phyloP scores from a whole-genome alignment of 92 coral and sea anemone genomes.

The Zoanthus solanderi region DNA sequence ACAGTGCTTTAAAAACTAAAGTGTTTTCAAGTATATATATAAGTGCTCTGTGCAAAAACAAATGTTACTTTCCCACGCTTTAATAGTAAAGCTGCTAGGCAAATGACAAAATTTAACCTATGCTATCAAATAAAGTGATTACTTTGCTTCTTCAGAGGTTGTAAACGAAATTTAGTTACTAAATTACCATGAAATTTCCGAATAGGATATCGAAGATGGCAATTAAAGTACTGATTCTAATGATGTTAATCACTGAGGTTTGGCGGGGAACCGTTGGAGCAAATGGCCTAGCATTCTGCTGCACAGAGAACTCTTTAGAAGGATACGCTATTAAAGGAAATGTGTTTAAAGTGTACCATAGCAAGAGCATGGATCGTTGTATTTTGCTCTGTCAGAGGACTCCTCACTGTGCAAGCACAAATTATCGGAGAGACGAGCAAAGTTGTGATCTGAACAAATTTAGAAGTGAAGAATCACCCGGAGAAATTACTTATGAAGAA shows the following conservation, averaged over 20 bases:
- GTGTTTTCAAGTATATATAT: background rate
- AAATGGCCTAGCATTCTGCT: background rate
- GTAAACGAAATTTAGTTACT: too few species aligned
- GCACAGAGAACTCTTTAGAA: background rate
- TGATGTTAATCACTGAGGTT: background rate
- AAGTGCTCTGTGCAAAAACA: background rate
- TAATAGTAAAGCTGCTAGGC: background rate
- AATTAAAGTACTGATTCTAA: background rate
- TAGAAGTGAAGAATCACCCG: slow-evolving; percentile 31
- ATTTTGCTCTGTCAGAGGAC: slow-evolving; percentile 17
- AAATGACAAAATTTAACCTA: background rate
- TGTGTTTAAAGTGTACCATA: slow-evolving; percentile 5
- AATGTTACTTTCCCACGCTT: slow-evolving; percentile 6
- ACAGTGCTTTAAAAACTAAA: background rate
- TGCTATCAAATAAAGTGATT: background rate
- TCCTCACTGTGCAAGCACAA: slow-evolving; percentile 20
- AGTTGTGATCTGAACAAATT: slow-evolving; percentile 18
- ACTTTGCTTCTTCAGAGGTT: too few species aligned
- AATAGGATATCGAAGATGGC: background rate
- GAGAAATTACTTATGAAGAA: background rate
- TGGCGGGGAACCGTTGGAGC: background rate
- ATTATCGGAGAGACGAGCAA: background rate
- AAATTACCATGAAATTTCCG: too few species aligned
- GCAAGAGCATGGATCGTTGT: background rate
- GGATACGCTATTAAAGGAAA: slow-evolving; percentile 6